Evolutionary conservation across 2,888 invertebrate genomes (phyloP).

Genomic region (Deilephila elpenor): DNA sequence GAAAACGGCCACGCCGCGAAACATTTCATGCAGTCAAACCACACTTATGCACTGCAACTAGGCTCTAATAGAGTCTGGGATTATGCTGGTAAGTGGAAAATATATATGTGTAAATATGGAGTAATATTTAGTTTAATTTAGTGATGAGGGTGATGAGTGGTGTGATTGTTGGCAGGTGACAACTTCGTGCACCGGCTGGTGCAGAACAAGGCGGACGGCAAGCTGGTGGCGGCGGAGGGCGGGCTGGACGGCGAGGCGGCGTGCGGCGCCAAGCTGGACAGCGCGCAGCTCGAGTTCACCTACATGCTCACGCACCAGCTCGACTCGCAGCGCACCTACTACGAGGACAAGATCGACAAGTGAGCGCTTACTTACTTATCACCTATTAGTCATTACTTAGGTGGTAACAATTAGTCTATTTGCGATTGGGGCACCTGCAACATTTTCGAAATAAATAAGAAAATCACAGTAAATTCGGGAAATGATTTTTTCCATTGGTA

Average conservation of each 20-base stretch:
- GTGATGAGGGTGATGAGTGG: not conserved
- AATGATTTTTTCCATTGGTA: too few relatives aligned
- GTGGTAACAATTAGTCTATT: too few relatives aligned
- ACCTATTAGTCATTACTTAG: not conserved
- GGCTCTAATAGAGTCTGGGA: slow-evolving; percentile 99
- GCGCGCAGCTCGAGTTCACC: slow-evolving; percentile 98
- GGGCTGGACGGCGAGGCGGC: slow-evolving; percentile 84
- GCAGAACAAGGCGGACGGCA: slow-evolving; percentile 98
- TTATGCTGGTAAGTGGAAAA: slow-evolving; percentile 93
- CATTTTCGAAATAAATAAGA: too few relatives aligned
- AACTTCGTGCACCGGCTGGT: slow-evolving; percentile 98
- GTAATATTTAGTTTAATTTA: not conserved
- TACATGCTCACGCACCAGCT: slow-evolving; percentile 97
- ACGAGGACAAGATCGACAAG: slow-evolving; percentile 88
- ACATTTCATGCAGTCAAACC: slow-evolving; percentile 97
- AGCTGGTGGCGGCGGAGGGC: slow-evolving; percentile 92
- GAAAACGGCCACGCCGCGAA: slow-evolving; percentile 96
- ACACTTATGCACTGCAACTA: slow-evolving; percentile 98
- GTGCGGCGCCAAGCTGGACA: slow-evolving; percentile 90
- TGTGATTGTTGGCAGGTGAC: slow-evolving; percentile 84
- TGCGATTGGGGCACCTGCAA: too few relatives aligned
- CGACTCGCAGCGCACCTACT: slow-evolving; percentile 96
- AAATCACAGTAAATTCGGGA: too few relatives aligned
- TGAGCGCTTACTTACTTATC: slow-evolving; percentile 40
- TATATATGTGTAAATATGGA: not conserved